Base-by-base conservation (phyloP, 2,888 invertebrate genomes). In the Diplazon laetatorius region DNA sequence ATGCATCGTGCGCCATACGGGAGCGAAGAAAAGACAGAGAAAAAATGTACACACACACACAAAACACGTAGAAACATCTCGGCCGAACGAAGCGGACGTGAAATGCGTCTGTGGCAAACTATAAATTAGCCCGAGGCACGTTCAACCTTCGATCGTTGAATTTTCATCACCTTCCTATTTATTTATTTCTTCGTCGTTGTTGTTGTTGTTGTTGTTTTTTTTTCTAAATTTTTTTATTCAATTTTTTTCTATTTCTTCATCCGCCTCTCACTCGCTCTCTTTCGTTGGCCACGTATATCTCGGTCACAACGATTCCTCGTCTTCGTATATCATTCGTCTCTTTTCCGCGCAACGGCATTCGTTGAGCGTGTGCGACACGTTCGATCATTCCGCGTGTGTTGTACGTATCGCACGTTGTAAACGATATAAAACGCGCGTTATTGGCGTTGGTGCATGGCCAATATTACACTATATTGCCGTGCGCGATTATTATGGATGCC, bases 401-500 rank as follows among this genome's bases (percentile, higher is more conserved):
- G 69, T 71, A 77, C 60, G 69, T 70, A 72, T 76, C 70, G 66
- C 70, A 71, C 77, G 81, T 72, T 78, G 69, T 80, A 76, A 80
- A 80, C 81, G 78, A 74, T 81, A 70, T 72, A 76, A 74, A 80
- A 80, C 72, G 55, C 30, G 4, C 39, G 46, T n/a, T 52, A 44
- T 60, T n/a, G 52, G n/a, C 20, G 30, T 20, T 48, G 44, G 20
- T 5, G 20, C 39, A 46, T 59, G 37, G 12, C 22, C 50, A 22
- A 70, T 59, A 14, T 42, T 44, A 68, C 18, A 35, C 18, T 55
- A 63, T 35, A 55, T 50, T 39, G 55, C 16, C 30, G 75, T 73
- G 71, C 73, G 82, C 83, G 85, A 85, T 88, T 88, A 88, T 89
- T 88, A 89, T 84, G 89, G 88, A 89, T 87, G 87, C 87, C 88